phyloP scores from a whole-genome alignment of 2,113 vertebrate species.

The Thalassoma bifasciatum region DNA sequence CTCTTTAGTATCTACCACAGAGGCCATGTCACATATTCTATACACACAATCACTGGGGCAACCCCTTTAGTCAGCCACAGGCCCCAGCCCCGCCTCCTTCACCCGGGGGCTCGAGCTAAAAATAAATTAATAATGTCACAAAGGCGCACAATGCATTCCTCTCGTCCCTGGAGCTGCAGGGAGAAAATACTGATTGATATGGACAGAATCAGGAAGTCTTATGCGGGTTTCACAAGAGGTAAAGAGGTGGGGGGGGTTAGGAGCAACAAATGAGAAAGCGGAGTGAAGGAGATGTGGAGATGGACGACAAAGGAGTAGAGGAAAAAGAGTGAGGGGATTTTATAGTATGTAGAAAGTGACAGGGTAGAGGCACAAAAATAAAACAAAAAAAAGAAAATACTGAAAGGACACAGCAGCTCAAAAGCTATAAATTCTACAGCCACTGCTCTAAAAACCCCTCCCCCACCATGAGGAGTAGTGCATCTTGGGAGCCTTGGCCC shows the following conservation, averaged over 20 bases:
- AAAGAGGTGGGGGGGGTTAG: constrained; percentile 19
- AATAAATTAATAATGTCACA: constrained; percentile 83
- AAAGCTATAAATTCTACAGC: background rate
- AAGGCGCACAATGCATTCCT: constrained; percentile 84
- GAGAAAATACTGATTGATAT: constrained; percentile 79
- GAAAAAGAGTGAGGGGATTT: constrained; percentile 42
- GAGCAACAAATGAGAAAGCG: constrained; percentile 29
- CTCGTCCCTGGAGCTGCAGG: constrained; percentile 59
- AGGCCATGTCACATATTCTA: constrained; percentile 45
- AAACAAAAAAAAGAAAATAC: constrained; percentile 16
- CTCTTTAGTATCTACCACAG: background rate
- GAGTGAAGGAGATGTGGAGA: constrained; percentile 33
- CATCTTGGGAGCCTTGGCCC: constrained; percentile 40
- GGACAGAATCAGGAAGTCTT: constrained; percentile 78
- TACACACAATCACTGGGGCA: constrained; percentile 67
- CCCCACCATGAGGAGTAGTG: constrained; percentile 4
- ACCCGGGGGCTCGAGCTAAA: constrained; percentile 69
- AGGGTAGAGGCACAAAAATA: constrained; percentile 8
- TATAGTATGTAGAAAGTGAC: constrained; percentile 49
- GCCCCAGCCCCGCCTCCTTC: constrained; percentile 48
- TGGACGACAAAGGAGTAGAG: constrained; percentile 12
- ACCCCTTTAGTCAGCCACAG: constrained; percentile 48
- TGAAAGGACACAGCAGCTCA: background rate
- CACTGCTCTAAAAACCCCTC: constrained; percentile 13
- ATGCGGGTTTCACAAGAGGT: constrained; percentile 41